Conservation (phyloP, 2,888 invertebrate genomes). For the Eristalis intricaria region DNA sequence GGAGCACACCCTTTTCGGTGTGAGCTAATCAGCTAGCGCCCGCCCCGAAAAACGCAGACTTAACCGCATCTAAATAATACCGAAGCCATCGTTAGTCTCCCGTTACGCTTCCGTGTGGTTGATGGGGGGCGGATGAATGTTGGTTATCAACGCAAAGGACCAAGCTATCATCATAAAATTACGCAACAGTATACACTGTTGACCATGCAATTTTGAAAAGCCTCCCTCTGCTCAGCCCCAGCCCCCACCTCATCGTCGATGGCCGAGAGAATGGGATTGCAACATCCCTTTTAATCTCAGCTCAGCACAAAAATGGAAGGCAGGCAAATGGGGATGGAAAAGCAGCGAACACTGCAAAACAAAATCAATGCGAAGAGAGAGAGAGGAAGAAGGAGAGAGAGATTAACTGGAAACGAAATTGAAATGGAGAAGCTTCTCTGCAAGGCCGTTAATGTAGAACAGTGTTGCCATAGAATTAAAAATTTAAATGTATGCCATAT, state of each 20-base stretch:
- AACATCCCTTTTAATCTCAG: conserved; percentile 40
- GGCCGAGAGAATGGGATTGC: not conserved
- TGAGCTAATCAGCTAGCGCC: conserved; percentile 15
- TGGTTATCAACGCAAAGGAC: conserved; percentile 36
- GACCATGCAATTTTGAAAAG: conserved; percentile 4
- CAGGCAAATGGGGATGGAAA: not conserved
- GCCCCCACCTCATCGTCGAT: not conserved
- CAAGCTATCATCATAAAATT: conserved; percentile 24
- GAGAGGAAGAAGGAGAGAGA: not conserved
- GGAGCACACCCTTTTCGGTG: not conserved
- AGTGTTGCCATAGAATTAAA: not conserved
- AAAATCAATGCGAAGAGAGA: conserved; percentile 45
- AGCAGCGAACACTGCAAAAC: conserved; percentile 37
- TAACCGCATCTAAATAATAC: conserved; percentile 39
- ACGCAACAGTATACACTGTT: not conserved
- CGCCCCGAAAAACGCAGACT: not conserved
- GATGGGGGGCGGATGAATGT: conserved; percentile 9
- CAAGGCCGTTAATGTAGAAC: not conserved
- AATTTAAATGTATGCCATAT: not conserved
- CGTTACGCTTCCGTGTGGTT: not conserved
- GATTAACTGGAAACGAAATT: conserved; percentile 48
- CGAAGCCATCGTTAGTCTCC: conserved; percentile 12
- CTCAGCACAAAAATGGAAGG: conserved; percentile 4
- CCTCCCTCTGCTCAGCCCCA: not conserved
- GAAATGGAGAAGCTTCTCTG: conserved; percentile 5